Conservation (phyloP, 1,140 invertebrate species). For the Thaumatotibia leucotreta region DNA sequence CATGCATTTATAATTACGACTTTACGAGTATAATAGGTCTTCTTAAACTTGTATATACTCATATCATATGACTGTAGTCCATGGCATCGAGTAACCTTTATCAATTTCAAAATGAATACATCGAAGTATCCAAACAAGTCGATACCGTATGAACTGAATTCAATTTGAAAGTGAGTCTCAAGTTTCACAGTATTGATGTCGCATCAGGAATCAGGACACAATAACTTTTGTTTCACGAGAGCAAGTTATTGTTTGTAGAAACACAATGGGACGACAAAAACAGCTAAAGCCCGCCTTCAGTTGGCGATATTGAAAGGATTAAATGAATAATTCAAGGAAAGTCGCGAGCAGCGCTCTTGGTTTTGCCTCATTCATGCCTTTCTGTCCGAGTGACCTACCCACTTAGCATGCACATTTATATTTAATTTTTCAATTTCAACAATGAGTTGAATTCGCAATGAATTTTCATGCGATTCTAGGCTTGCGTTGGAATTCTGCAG, state of each 20-base stretch:
- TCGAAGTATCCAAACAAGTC: too few species aligned
- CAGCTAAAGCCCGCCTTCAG: conserved; percentile 28
- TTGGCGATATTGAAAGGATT: conserved; percentile 46
- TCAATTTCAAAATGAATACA: too few species aligned
- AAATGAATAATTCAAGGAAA: conserved; percentile 49
- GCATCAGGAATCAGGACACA: conserved; percentile 5
- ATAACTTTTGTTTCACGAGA: conserved; percentile 8
- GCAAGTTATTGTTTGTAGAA: conserved; percentile 10
- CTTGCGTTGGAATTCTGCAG: neutral
- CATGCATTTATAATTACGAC: too few species aligned
- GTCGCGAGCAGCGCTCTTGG: conserved; percentile 30
- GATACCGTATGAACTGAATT: neutral
- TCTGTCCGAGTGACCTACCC: conserved; percentile 30
- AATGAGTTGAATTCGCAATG: neutral
- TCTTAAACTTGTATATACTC: too few species aligned
- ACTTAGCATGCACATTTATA: conserved; percentile 44
- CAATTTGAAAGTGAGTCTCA: neutral
- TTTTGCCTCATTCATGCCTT: conserved; percentile 29
- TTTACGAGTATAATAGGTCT: too few species aligned
- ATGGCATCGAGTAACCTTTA: too few species aligned
- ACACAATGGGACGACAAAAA: conserved; percentile 30
- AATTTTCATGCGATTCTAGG: neutral
- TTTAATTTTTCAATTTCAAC: conserved; percentile 26
- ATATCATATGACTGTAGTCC: too few species aligned
- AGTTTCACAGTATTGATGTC: conserved; percentile 6